Base-by-base conservation (phyloP, 2,888 invertebrate genomes). In the Melanotus villosus region DNA sequence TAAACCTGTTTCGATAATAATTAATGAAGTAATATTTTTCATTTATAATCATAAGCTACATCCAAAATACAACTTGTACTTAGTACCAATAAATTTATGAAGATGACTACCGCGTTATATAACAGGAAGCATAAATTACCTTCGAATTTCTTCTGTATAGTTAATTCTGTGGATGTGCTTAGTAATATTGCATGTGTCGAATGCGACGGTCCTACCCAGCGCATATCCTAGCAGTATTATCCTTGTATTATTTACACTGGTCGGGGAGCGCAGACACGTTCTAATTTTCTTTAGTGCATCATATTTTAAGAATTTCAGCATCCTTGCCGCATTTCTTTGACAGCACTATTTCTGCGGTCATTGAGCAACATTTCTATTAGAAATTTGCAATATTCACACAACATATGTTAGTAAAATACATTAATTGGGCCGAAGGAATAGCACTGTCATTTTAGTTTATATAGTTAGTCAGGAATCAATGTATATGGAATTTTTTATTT, bases 271-370 rank as follows among this genome's bases (percentile, higher is more conserved):
- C 71, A 68, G 76, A 75, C 69, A 69, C 77, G 74, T 73, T 76
- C 75, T 79, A 79, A 80, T 80, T 78, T 80, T 76, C 78, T 75
- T 77, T 80, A 80, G 78, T 79, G 78, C 78, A 76, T 74, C 76
- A 76, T 74, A 71, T 72, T 62, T 65, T 68, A 65, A 57, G 69
- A 69, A 69, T 65, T 68, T 69, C 65, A 52, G 59, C 60, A 60
- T 69, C 50, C 47, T 63, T 52, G 57, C 47, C 41, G 60, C 65
- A 41, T 66, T 63, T 58, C 47, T 62, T 56, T 73, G 74, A 78
- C 77, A 78, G 77, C 77, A 73, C 76, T 75, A 68, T 73, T 45
- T 19, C 16, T 45, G 21, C 19, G 45, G 21, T 14, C 45, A 45
- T 45, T 45, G 19, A 45, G n/a, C 12, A 14, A 38, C 6, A 38